phyloP scores from a whole-genome alignment of 2,888 invertebrate species.

The Osedax fenrisi region DNA sequence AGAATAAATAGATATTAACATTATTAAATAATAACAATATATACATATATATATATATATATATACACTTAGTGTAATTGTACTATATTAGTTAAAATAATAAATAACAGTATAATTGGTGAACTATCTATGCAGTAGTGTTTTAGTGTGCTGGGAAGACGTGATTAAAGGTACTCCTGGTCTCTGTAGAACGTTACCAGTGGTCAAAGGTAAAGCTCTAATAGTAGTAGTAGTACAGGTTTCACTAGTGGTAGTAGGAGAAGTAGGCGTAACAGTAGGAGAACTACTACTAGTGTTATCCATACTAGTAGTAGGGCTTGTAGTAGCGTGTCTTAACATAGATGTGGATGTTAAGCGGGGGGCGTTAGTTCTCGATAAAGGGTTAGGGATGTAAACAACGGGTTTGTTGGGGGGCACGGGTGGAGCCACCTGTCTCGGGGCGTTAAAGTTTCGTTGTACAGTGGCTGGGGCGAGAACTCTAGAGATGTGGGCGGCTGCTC shows the following conservation, averaged over 20 bases:
- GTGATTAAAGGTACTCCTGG: not conserved
- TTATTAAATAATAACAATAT: too few relatives aligned
- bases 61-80: too few relatives aligned
- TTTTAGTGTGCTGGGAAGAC: too few relatives aligned
- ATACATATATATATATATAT: too few relatives aligned
- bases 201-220: not conserved
- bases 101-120: too few relatives aligned
- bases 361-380: not conserved
- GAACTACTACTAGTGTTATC: not conserved
- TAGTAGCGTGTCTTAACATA: not conserved
- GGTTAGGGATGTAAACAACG: not conserved
- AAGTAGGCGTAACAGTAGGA: not conserved
- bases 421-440: not conserved
- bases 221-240: not conserved
- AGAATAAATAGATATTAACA: too few relatives aligned
- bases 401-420: not conserved
- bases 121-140: too few relatives aligned
- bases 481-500: not conserved
- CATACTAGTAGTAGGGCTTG: too few relatives aligned
- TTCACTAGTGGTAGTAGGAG: not conserved
- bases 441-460: not conserved
- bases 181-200: not conserved
- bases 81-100: too few relatives aligned
- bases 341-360: not conserved
- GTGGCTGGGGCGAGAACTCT: not conserved